Base-by-base conservation (phyloP, 2,113 vertebrate genomes). In the Carassius gibelio region DNA sequence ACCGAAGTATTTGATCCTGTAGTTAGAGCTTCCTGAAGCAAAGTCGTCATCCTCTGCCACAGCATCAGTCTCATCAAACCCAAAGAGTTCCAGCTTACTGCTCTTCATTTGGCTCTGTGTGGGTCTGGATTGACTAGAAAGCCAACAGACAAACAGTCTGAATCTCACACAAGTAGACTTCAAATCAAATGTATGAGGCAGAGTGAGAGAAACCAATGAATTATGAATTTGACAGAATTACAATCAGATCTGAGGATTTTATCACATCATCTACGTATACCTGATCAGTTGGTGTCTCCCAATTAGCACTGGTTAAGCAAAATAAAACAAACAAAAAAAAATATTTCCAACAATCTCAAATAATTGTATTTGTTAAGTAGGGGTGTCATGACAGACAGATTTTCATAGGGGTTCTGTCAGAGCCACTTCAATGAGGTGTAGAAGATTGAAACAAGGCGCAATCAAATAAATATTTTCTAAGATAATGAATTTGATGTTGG, bases 1-100 rank as follows among this genome's bases (percentile, higher is more conserved):
- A 72, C 98, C 98, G 85, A 99, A 99, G 93, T 99, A 99, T 82
- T 98, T 97, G 90, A 99, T 98, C 94, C 98, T 98, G 94, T 98
- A 98, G 86, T 93, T 98, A 91, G 98, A 97, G 52, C 94, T 92
- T 72, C 96, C 96, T 14, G 92, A 95, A 1, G 92, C 52, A 76
- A 87, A 91, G 79, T 95, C 91, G 75, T 95, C 96, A 76, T 96
- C 96, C 30, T 94, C 95, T 89, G 93, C 95, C 82, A 87, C 93
- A 80, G 90, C 89, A 64, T 97, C 97, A 0, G 95, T 92, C 81
- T 97, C 96, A 83, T 98, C 97, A 50, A 99, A 99, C 21, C 97
- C 97, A 85, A 99, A 99, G 89, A 98, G 95, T 68, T 98, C 96
- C 92, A 96, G 90, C 85, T 97, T 98, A 68, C 94, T 95, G 88